A percentile compares a stretch with the other conserved stretches of the same genome.
These are phyloP conservation scores for Ictidomys tridecemlineatus DNA, from an alignment of 2,113 vertebrate genomes.

Conservation along the genomic window DNA sequence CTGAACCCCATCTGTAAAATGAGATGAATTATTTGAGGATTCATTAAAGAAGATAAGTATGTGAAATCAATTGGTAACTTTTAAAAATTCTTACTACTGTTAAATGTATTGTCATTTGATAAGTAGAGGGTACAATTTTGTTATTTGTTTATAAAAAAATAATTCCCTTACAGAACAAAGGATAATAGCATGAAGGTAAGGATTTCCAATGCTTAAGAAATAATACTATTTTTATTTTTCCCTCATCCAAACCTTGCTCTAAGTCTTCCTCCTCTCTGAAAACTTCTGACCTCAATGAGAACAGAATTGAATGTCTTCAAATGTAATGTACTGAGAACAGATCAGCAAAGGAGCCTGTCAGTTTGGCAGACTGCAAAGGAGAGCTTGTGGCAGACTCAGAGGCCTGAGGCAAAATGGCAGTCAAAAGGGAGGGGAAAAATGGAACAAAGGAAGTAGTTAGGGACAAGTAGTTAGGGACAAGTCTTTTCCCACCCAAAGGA, in stretches of 20 bases:
- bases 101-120: not conserved
- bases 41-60: not conserved
- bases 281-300: not conserved
- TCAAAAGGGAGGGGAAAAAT: not conserved
- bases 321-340: not conserved
- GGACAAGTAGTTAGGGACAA: slow-evolving; percentile 48
- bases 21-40: not conserved
- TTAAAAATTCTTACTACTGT: not conserved
- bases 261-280: not conserved
- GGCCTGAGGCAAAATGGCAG: slow-evolving; percentile 10
- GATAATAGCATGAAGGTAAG: not conserved
- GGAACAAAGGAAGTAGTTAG: slow-evolving; percentile 51
- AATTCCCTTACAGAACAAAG: not conserved
- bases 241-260: not conserved
- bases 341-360: slow-evolving; percentile 3
- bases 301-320: not conserved
- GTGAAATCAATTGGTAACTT: slow-evolving; percentile 33
- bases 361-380: slow-evolving; percentile 10
- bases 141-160: slow-evolving; percentile 27
- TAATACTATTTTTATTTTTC: slow-evolving; percentile 45
- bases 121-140: not conserved
- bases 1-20: not conserved
- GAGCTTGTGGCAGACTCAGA: slow-evolving; percentile 9
- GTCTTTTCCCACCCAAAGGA: slow-evolving; percentile 19
- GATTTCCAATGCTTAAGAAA: not conserved